Percentiles rank a stretch among this genome's conserved stretches.
These are phyloP conservation scores for Drosophila kanekoi DNA, from an alignment of 2,888 invertebrate species.

Conservation along the genomic window DNA sequence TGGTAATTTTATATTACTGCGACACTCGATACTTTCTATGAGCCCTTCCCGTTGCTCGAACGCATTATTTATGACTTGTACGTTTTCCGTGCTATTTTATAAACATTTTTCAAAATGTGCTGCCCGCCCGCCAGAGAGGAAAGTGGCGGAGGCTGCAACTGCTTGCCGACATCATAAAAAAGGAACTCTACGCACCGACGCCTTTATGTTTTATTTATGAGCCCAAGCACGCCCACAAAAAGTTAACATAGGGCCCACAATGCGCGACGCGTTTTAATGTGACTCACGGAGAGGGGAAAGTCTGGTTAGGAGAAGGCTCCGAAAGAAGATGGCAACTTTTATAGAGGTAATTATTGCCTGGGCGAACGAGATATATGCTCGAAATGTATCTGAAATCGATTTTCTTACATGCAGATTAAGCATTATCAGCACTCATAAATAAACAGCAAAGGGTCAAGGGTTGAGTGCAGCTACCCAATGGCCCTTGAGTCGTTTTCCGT, in stretches of 20 bases:
- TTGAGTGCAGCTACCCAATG: constrained; percentile 37
- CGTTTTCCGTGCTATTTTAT: constrained; percentile 77
- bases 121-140: constrained; percentile 33
- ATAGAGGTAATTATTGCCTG: constrained; percentile 47
- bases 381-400: constrained; percentile 49
- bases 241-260: constrained; percentile 54
- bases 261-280: constrained; percentile 72
- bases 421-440: constrained; percentile 63
- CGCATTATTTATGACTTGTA: constrained; percentile 81
- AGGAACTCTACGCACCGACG: constrained; percentile 63
- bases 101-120: constrained; percentile 80
- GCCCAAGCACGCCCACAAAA: constrained; percentile 62
- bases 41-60: constrained; percentile 37
- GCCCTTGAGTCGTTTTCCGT: constrained; percentile 34
- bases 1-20: constrained; percentile 73
- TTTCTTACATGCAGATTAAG: constrained; percentile 57
- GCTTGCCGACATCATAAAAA: constrained; percentile 71
- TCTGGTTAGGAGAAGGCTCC: not conserved
- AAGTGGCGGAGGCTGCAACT: constrained; percentile 54
- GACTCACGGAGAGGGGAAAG: constrained; percentile 8
- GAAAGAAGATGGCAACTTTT: constrained; percentile 42
- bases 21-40: constrained; percentile 45
- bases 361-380: constrained; percentile 24
- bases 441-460: constrained; percentile 60
- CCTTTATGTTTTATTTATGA: constrained; percentile 80